Conservation (phyloP, 2,888 invertebrate species). For the Sialis fuliginosa region DNA sequence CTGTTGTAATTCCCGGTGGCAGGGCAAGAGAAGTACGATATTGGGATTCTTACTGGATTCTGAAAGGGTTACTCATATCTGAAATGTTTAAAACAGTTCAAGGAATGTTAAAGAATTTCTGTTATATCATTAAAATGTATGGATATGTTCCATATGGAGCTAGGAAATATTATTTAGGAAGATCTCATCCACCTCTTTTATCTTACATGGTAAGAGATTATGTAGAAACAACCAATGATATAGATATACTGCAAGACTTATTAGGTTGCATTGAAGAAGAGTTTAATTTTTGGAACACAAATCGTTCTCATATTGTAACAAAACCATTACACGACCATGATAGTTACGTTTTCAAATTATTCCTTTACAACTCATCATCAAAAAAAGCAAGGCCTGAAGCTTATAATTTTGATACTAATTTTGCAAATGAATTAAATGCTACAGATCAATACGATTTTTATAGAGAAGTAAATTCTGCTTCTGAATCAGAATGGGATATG, state of each 20-base stretch:
- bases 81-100: conserved; percentile 55
- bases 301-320: too few species aligned
- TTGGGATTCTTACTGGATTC: conserved; percentile 81
- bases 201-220: conserved; percentile 57
- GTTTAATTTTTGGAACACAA: too few species aligned
- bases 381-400: too few species aligned
- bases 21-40: conserved; percentile 62
- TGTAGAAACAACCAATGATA: conserved; percentile 39
- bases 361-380: too few species aligned
- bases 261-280: conserved; percentile 31
- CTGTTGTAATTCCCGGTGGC: conserved; percentile 52
- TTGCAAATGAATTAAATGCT: too few species aligned
- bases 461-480: conserved; percentile 33
- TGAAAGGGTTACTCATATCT: conserved; percentile 58
- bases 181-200: conserved; percentile 56
- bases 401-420: too few species aligned
- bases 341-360: too few species aligned
- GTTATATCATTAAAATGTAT: conserved; percentile 43
- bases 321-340: too few species aligned
- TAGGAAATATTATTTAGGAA: conserved; percentile 55
- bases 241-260: conserved; percentile 38
- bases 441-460: conserved; percentile 23
- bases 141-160: conserved; percentile 71
- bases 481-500: conserved; percentile 65
- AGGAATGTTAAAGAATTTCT: conserved; percentile 62